Evolutionary conservation across 2,888 invertebrate species (phyloP).

Genomic region (Brachypterus glaber): DNA sequence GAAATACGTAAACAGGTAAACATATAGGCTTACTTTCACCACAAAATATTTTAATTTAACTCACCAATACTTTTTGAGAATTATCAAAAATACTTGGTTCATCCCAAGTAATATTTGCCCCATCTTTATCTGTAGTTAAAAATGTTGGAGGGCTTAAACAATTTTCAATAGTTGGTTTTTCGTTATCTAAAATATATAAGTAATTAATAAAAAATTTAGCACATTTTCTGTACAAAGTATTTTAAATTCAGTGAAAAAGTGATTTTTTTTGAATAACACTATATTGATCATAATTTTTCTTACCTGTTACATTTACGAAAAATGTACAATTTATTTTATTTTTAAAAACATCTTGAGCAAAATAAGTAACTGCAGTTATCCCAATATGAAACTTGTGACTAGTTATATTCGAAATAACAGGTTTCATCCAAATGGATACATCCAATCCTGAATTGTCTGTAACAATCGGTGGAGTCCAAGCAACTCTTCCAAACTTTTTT

Average conservation of each 20-base stretch:
- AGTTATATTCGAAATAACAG: constrained; percentile 42
- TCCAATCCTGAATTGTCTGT: constrained; percentile 49
- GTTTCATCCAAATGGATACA: constrained; percentile 49
- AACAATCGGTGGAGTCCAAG: constrained; percentile 42
- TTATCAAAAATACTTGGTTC: constrained; percentile 53
- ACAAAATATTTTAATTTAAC: constrained; percentile 5
- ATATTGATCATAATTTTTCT: constrained; percentile 8
- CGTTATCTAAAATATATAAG: constrained; percentile 39
- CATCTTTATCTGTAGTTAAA: constrained; percentile 30
- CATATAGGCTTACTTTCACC: too few relatives aligned
- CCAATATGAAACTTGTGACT: constrained; percentile 50
- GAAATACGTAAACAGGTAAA: too few relatives aligned
- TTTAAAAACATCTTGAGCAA: constrained; percentile 50
- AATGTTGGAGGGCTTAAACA: constrained; percentile 51
- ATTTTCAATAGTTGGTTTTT: constrained; percentile 48
- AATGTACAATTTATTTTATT: constrained; percentile 55
- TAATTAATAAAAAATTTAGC: constrained; percentile 10
- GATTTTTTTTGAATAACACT: constrained; percentile 1
- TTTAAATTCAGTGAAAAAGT: background rate
- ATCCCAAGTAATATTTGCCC: constrained; percentile 47
- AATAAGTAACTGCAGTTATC: constrained; percentile 48
- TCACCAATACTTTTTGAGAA: constrained; percentile 37
- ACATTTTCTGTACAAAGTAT: constrained; percentile 5
- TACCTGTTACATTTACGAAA: constrained; percentile 47
- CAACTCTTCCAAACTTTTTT: constrained; percentile 45